These are phyloP conservation scores for Centruroides vittatus DNA, from an alignment of 1,140 invertebrate genomes.

Conservation along the genomic window DNA sequence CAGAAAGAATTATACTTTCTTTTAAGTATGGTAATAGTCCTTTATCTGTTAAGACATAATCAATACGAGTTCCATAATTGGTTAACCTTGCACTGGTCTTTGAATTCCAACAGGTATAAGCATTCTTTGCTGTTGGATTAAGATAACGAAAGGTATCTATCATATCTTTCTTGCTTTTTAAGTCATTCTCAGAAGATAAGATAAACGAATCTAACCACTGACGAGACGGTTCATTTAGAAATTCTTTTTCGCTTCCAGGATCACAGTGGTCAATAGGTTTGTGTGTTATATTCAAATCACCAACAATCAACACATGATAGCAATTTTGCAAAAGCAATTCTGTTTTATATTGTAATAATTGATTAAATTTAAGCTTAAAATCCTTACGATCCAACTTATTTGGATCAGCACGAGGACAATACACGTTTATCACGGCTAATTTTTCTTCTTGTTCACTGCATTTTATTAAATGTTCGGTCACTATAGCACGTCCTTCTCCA, in stretches of 20 bases:
- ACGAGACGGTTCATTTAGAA: neutral
- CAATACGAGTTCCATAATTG: constrained; percentile 43
- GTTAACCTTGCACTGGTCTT: constrained; percentile 33
- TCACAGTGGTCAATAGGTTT: constrained; percentile 34
- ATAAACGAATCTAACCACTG: too few relatives aligned
- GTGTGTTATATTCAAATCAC: constrained; percentile 39
- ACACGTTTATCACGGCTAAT: constrained; percentile 39
- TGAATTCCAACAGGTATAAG: constrained; percentile 42
- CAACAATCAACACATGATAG: constrained; percentile 36
- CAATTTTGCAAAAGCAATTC: constrained; percentile 24
- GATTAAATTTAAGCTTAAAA: constrained; percentile 39
- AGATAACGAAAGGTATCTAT: constrained; percentile 38
- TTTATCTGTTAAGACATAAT: constrained; percentile 38
- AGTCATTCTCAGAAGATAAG: neutral
- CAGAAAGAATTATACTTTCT: constrained; percentile 29
- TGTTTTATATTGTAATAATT: constrained; percentile 32
- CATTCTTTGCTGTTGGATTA: constrained; percentile 31
- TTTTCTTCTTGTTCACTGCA: constrained; percentile 20
- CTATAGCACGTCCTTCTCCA: constrained; percentile 35
- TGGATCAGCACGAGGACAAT: constrained; percentile 37
- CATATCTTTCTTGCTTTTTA: neutral
- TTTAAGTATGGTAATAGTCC: constrained; percentile 25
- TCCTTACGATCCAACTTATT: constrained; percentile 31
- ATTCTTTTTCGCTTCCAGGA: constrained; percentile 23
- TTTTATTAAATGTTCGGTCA: constrained; percentile 35